phyloP scores from a whole-genome alignment of 2,888 invertebrate species.

The Limnephilus marmoratus region DNA sequence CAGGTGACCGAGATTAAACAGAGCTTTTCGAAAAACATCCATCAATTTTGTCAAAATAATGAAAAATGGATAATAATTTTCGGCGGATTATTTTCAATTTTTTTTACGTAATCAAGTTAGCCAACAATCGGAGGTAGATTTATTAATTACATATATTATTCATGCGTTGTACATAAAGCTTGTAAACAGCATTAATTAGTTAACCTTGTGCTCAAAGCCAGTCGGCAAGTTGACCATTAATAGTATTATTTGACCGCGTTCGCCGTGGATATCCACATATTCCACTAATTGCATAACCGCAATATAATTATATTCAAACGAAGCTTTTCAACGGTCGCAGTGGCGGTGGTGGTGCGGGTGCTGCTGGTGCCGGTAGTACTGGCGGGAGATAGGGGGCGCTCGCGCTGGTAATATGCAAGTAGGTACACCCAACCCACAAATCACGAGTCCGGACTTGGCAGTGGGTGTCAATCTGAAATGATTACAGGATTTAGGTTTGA shows the following conservation, averaged over 20 bases:
- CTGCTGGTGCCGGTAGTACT: background rate
- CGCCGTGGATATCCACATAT: background rate
- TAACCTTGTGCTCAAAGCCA: background rate
- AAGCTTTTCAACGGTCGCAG: background rate
- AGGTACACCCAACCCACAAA: background rate
- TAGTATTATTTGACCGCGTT: background rate
- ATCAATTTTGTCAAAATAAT: background rate
- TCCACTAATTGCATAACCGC: slow-evolving; percentile 28
- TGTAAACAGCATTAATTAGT: background rate
- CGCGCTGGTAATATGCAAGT: background rate
- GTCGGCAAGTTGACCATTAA: background rate
- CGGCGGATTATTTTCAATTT: no score
- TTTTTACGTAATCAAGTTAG: background rate
- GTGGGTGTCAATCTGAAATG: slow-evolving; percentile 48
- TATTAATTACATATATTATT: background rate
- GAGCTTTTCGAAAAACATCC: background rate
- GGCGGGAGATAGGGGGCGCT: background rate
- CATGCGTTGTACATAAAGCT: background rate
- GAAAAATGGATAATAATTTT: background rate
- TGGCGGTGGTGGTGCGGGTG: no score
- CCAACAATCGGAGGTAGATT: background rate
- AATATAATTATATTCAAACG: background rate
- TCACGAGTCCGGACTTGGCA: background rate
- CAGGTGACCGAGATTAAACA: background rate
- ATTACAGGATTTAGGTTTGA: slow-evolving; percentile 50